phyloP scores from a whole-genome alignment of 2,797 vertebrate species.

The Falco naumanni region DNA sequence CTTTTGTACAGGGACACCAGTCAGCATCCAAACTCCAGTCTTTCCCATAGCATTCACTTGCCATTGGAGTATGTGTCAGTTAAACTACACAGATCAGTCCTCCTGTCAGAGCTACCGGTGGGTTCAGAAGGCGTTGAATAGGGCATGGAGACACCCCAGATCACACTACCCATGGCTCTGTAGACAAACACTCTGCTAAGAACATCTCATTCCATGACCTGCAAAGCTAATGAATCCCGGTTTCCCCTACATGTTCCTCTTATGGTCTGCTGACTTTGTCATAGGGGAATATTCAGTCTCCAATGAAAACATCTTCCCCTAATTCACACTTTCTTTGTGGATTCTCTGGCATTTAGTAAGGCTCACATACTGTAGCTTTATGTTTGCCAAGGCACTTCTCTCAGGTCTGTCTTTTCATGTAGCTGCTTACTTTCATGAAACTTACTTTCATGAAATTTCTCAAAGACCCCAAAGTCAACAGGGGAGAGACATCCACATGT shows the following conservation, averaged over 20 bases:
- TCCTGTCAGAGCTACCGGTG: background rate
- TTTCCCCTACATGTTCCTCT: background rate
- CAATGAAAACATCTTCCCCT: background rate
- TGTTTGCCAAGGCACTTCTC: background rate
- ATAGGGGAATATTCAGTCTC: background rate
- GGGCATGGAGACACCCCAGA: background rate
- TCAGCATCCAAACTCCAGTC: background rate
- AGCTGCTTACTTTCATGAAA: background rate
- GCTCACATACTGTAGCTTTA: background rate
- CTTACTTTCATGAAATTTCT: background rate
- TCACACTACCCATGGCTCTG: background rate
- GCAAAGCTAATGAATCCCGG: background rate
- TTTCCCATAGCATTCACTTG: background rate
- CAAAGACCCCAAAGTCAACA: background rate
- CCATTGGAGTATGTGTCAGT: background rate
- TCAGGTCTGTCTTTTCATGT: background rate
- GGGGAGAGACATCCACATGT: fast-evolving
- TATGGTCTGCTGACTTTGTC: fast-evolving
- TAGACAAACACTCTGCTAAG: background rate
- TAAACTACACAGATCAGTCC: background rate
- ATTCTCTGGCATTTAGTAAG: background rate
- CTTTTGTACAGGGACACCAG: background rate
- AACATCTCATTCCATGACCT: background rate
- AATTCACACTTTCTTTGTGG: background rate
- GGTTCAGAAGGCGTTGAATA: background rate